Percentiles rank a stretch among this genome's conserved stretches.
Evolutionary conservation across 2,888 invertebrate species (phyloP).

Genomic region (Eledona agricola): DNA sequence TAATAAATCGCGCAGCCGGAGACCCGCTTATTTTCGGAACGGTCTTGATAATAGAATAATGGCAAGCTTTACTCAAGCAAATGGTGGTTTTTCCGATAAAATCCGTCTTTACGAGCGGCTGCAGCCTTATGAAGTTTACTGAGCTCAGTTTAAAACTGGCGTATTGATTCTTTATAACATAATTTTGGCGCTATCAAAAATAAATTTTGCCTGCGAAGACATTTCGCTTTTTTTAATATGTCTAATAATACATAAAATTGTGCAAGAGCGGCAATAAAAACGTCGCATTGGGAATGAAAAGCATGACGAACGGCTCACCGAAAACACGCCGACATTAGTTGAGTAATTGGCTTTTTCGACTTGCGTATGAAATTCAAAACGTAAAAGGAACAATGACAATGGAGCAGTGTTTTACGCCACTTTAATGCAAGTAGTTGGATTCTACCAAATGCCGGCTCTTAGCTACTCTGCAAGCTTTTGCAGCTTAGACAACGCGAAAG

Average conservation of each 20-base stretch:
- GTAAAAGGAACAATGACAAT: conserved; percentile 20
- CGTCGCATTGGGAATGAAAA: neutral
- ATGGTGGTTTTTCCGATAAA: conserved; percentile 28
- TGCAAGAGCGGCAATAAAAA: neutral
- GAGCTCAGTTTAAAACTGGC: conserved; percentile 26
- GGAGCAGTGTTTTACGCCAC: conserved; percentile 18
- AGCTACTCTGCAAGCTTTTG: conserved; percentile 26
- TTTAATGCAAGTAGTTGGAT: conserved; percentile 26
- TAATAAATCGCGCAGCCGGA: conserved; percentile 25
- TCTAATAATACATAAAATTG: conserved; percentile 4
- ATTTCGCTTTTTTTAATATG: neutral
- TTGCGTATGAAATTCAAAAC: conserved; percentile 17
- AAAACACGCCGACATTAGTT: too few species aligned
- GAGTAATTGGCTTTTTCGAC: conserved; percentile 16
- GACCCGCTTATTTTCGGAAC: conserved; percentile 27
- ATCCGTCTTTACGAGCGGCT: conserved; percentile 25
- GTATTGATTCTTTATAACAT: conserved; percentile 32
- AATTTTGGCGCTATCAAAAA: conserved; percentile 20
- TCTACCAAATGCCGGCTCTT: conserved; percentile 19
- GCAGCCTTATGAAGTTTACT: conserved; percentile 29
- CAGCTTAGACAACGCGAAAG: conserved; percentile 25
- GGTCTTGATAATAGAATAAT: conserved; percentile 31
- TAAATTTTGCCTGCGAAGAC: conserved; percentile 14
- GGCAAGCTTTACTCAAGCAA: conserved; percentile 22
- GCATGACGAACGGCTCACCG: conserved; percentile 4